Evolutionary conservation across 2,113 vertebrate species (phyloP).

Genomic region (Ophiodon elongatus): DNA sequence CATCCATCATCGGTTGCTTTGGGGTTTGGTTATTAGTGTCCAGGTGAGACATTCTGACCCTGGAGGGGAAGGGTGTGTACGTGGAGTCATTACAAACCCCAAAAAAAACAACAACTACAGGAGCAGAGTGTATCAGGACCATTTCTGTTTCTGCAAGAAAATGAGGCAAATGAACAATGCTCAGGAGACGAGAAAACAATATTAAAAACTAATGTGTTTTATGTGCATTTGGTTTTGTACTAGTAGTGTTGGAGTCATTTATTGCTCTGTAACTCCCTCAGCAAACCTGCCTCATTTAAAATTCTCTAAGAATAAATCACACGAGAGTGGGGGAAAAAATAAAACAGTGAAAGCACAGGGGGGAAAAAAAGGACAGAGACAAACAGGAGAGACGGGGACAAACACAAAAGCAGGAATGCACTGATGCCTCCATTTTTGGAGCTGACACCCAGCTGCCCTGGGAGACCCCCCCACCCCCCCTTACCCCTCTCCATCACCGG

Average conservation of each 20-base stretch:
- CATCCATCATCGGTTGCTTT: conserved; percentile 3
- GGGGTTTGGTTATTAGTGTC: conserved; percentile 32
- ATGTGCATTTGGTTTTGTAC: neutral
- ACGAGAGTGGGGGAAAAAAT: neutral
- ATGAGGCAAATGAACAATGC: conserved; percentile 26
- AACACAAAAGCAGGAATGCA: conserved; percentile 45
- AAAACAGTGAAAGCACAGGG: neutral
- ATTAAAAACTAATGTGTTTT: neutral
- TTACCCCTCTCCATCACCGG: neutral
- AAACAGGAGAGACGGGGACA: neutral
- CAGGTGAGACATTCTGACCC: conserved; percentile 39
- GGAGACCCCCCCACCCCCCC: conserved; percentile 35
- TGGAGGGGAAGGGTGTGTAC: neutral
- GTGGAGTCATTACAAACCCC: neutral
- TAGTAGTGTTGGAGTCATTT: neutral
- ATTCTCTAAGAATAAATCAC: conserved; percentile 15
- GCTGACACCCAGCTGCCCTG: conserved; percentile 3
- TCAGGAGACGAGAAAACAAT: neutral
- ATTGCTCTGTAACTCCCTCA: fast-evolving
- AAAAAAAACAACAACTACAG: neutral
- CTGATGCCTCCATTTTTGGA: conserved; percentile 28
- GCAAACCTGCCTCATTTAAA: neutral
- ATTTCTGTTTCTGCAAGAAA: conserved; percentile 18
- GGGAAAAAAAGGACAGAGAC: neutral
- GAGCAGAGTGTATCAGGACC: neutral